phyloP scores from a whole-genome alignment of 1,140 invertebrate species.

The Rhynchophorus ferrugineus region DNA sequence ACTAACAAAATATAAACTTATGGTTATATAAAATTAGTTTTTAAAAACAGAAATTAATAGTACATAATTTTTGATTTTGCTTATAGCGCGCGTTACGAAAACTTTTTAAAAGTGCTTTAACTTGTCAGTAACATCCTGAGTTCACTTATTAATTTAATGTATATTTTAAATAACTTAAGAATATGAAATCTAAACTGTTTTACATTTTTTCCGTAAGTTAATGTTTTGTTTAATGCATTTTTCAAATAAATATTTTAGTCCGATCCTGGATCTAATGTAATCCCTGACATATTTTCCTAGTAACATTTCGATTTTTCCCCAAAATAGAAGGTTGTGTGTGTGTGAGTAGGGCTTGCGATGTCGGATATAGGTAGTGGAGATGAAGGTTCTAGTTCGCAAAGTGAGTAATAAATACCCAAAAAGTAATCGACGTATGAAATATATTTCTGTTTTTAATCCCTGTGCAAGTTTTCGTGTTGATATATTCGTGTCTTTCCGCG shows the following conservation, averaged over 20 bases:
- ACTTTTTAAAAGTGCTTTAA: too few relatives aligned
- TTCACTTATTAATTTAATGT: too few relatives aligned
- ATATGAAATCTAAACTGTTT: too few relatives aligned
- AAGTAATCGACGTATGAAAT: neutral
- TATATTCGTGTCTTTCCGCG: slow-evolving; percentile 1
- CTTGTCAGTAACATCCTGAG: too few relatives aligned
- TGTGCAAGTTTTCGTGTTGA: slow-evolving; percentile 7
- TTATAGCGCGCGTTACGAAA: too few relatives aligned
- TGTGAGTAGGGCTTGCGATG: slow-evolving; percentile 51
- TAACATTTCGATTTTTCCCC: slow-evolving; percentile 34
- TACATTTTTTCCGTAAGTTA: too few relatives aligned
- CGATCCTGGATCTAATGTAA: slow-evolving; percentile 6
- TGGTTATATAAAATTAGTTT: too few relatives aligned
- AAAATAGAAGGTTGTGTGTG: slow-evolving; percentile 40
- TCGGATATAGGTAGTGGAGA: slow-evolving; percentile 64
- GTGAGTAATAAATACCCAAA: slow-evolving; percentile 44
- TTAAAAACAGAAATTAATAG: too few relatives aligned
- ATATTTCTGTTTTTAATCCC: slow-evolving; percentile 2
- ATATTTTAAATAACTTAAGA: neutral
- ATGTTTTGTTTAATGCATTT: too few relatives aligned
- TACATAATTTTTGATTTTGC: too few relatives aligned
- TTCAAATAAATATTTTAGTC: too few relatives aligned
- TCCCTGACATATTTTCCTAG: slow-evolving; percentile 25
- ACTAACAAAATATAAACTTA: too few relatives aligned
- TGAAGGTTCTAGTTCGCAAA: slow-evolving; percentile 63